These are phyloP conservation scores for Henicopernis longicauda DNA, from an alignment of 2,113 vertebrate genomes.

Conservation along the genomic window DNA sequence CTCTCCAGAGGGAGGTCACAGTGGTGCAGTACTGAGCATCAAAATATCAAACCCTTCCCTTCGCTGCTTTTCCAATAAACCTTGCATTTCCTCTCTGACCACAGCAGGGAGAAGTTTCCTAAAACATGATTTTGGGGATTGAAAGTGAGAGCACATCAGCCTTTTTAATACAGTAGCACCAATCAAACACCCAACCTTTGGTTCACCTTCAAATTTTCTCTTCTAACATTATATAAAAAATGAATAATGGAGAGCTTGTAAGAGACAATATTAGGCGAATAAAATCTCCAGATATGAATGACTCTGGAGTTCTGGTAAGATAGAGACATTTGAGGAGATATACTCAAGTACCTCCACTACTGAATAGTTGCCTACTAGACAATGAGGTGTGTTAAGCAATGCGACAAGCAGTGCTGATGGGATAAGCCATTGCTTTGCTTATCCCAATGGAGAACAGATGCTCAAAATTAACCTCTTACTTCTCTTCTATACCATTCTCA, in stretches of 20 bases:
- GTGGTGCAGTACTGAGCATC: not conserved
- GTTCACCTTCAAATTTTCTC: slow-evolving; percentile 13
- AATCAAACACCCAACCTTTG: slow-evolving; percentile 15
- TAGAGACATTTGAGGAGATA: not conserved
- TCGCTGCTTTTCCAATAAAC: not conserved
- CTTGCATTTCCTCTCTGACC: not conserved
- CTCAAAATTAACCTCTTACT: slow-evolving; percentile 26
- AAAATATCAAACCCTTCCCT: not conserved
- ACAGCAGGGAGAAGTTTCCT: not conserved
- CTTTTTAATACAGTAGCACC: slow-evolving; percentile 1
- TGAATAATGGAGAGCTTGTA: not conserved
- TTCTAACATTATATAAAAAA: slow-evolving; percentile 15
- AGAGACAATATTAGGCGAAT: not conserved
- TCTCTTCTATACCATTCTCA: not conserved
- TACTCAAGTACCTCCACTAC: not conserved
- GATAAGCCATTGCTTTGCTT: not conserved
- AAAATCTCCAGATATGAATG: not conserved
- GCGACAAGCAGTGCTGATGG: not conserved
- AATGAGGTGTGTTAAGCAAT: not conserved
- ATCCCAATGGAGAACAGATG: not conserved
- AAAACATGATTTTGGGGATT: slow-evolving; percentile 9
- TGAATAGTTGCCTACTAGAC: not conserved
- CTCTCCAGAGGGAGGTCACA: not conserved
- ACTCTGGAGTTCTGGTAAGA: not conserved
- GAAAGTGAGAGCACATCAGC: slow-evolving; percentile 15